Evolutionary conservation across 2,113 vertebrate genomes (phyloP), one percentile per base, ranked within the genome.

Genomic region (Dromiciops gliroides): DNA sequence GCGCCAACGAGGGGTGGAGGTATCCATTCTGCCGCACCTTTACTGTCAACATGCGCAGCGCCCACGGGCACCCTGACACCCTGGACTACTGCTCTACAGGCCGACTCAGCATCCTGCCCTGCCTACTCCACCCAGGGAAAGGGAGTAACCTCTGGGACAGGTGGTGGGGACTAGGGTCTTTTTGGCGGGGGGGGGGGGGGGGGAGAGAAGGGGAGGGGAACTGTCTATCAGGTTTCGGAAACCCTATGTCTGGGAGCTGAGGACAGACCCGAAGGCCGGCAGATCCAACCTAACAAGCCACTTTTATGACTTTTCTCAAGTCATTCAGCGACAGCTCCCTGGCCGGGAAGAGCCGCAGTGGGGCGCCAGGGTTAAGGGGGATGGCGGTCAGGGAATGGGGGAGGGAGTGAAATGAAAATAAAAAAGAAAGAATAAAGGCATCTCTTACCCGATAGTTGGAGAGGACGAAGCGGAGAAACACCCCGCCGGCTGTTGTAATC

Each of bases 401-500:
- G n/a, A 44, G 67, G 67, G 67, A n/a, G 22, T 44, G 67, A 83
- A 83, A 83, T 83, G 44, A 83, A 83, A 83, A 83, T 83, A 23
- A 22, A 83, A 83, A 83, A 44, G 67, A 75, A 75, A 83, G 52
- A 56, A 53, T 28, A 48, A 60, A 50, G 89, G n/a, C 8, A 94
- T 51, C 8, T 96, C 98, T 99, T 99, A 99, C 98, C 98, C 51
- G 92, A 94, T 98, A 52, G 97, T 89, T 89, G 97, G 93, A 22
- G n/a, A 53, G 95, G 96, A 3, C 89, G 95, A 92, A 94, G 88
- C 97, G 91, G 48, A 96, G 97, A 97, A 51, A 97, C 95, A 93
- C 97, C 97, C 1, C 48, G 88, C 96, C n/a, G 94, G 52, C 97
- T 93, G 96, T 97, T 93, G 98, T 98, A 98, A 98, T 99, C 98